A percentile compares a stretch with the other conserved stretches of the same genome.
Conservation (phyloP, 2,113 vertebrate species). For the Vireo altiloquus region DNA sequence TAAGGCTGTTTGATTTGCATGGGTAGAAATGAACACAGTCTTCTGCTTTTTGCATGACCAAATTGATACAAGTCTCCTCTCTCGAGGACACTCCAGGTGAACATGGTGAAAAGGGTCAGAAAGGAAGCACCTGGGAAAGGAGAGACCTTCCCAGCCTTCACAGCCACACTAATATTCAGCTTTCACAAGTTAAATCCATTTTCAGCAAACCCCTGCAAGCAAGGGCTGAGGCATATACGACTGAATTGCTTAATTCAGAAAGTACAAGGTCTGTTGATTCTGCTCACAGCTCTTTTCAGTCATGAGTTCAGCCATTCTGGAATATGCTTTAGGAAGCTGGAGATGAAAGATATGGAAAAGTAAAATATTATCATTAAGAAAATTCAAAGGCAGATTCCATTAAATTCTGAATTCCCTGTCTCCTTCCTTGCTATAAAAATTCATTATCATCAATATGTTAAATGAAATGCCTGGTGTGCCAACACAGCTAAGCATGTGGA, state of each 20-base stretch:
- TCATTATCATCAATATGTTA: background rate
- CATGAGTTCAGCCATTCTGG: background rate
- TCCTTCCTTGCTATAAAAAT: background rate
- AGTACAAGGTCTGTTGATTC: background rate
- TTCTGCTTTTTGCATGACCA: background rate
- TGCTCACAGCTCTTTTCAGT: background rate
- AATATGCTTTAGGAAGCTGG: background rate
- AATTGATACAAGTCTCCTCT: background rate
- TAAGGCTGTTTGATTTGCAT: background rate
- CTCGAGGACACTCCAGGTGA: background rate
- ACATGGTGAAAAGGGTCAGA: background rate
- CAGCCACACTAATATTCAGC: background rate
- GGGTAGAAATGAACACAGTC: background rate
- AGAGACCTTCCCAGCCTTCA: background rate
- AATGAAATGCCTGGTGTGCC: background rate
- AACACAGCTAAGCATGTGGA: background rate
- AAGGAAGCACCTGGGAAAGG: background rate
- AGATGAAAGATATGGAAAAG: background rate
- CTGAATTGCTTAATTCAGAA: background rate
- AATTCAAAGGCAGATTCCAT: background rate
- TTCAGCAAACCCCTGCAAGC: background rate
- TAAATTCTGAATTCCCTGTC: background rate
- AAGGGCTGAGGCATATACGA: background rate
- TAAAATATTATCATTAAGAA: background rate
- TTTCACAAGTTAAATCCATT: background rate